Evolutionary conservation across 2,888 invertebrate genomes (phyloP).

Genomic region (Cheilosia vernalis): DNA sequence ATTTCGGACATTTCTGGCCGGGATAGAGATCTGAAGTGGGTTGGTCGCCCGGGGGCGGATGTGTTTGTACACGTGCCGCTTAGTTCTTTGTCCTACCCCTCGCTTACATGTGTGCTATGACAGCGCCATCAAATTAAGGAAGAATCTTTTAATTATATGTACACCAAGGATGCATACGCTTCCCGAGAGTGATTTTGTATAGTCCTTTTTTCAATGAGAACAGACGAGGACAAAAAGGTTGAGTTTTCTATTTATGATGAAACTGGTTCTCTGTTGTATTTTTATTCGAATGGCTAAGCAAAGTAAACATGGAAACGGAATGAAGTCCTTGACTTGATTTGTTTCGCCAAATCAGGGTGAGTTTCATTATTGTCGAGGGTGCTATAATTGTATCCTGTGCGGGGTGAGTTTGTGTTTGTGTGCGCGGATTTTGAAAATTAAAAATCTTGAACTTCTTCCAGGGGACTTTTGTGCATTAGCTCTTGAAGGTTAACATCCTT

Average conservation of each 20-base stretch:
- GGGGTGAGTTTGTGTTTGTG: neutral
- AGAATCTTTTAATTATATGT: constrained; percentile 56
- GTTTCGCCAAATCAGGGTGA: constrained; percentile 29
- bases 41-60: constrained; percentile 3
- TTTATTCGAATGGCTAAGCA: constrained; percentile 53
- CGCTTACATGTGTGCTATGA: constrained; percentile 5
- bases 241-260: constrained; percentile 23
- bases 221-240: constrained; percentile 16
- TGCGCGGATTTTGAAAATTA: neutral
- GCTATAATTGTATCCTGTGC: constrained; percentile 31
- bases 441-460: no score
- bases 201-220: neutral
- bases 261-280: constrained; percentile 3
- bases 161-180: constrained; percentile 17
- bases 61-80: constrained; percentile 47
- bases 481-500: no score
- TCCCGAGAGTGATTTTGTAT: constrained; percentile 19
- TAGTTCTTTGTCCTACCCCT: constrained; percentile 18
- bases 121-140: constrained; percentile 37
- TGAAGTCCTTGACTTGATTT: constrained; percentile 38
- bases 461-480: no score
- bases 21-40: constrained; percentile 14
- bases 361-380: constrained; percentile 29
- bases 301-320: constrained; percentile 54
- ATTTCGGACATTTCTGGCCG: constrained; percentile 7